Evolutionary conservation across 2,797 vertebrate genomes (phyloP).

Genomic region (Gymnodraco acuticeps): DNA sequence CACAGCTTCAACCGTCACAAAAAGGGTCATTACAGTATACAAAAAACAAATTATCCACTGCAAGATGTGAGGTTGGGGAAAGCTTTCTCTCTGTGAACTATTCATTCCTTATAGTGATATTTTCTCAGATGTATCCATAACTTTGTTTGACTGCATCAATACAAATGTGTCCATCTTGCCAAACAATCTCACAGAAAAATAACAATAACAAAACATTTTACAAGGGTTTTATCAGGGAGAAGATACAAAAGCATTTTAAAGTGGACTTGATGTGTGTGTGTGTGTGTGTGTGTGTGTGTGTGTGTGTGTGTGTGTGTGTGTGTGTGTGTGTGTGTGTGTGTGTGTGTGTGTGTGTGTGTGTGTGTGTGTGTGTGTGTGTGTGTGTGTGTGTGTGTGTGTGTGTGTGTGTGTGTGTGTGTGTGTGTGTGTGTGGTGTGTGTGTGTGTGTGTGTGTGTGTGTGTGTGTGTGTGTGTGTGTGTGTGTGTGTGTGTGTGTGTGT

Average conservation of each 20-base stretch:
- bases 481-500: slow-evolving; percentile 23
- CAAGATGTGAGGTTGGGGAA: no score
- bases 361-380: slow-evolving; percentile 16
- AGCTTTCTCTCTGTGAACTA: no score
- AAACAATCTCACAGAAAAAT: no score
- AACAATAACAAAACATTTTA: neutral
- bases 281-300: neutral
- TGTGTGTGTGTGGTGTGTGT: neutral
- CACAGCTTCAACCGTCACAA: no score
- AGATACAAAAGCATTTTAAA: slow-evolving; percentile 22
- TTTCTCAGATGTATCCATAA: no score
- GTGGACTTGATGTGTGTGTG: slow-evolving; percentile 7
- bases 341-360: slow-evolving; percentile 16
- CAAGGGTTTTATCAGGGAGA: slow-evolving; percentile 12
- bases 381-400: slow-evolving; percentile 17
- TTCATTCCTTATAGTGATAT: no score
- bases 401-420: slow-evolving; percentile 22
- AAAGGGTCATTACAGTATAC: no score
- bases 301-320: slow-evolving; percentile 16
- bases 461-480: slow-evolving; percentile 1
- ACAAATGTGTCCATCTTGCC: no score
- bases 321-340: slow-evolving; percentile 18
- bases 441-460: slow-evolving; percentile 13
- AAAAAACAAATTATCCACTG: no score
- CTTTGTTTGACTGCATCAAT: no score